Conservation (phyloP, 1,140 invertebrate genomes). For the Heliothis subflexa region DNA sequence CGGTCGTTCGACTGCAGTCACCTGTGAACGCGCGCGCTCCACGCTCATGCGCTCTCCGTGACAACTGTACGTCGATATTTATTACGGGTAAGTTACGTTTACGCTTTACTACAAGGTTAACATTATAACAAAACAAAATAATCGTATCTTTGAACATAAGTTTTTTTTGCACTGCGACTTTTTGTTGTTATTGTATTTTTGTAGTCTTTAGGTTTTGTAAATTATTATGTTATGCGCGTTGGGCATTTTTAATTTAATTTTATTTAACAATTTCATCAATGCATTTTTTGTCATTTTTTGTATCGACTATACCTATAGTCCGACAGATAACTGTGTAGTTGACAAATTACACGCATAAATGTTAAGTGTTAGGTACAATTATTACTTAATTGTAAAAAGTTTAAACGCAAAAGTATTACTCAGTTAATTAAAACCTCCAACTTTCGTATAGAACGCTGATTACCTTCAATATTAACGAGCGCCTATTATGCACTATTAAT, state of each 20-base stretch:
- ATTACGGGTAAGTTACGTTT: slow-evolving; percentile 22
- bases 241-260: no score
- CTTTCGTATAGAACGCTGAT: no score
- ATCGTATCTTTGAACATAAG: background rate
- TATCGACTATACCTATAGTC: no score
- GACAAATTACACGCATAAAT: no score
- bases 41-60: background rate
- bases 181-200: background rate
- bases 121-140: background rate
- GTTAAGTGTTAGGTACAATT: background rate
- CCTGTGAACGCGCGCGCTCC: slow-evolving; percentile 32
- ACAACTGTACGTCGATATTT: background rate
- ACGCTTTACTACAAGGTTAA: background rate
- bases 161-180: slow-evolving; percentile 12
- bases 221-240: no score
- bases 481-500: no score
- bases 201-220: background rate
- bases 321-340: no score
- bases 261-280: no score
- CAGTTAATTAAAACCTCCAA: no score
- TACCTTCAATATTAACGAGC: no score
- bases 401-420: no score
- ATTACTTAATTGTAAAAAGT: background rate
- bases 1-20: slow-evolving; percentile 13
- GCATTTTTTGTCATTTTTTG: no score